Conservation (phyloP, 1,140 invertebrate species). For the Eciton burchellii region DNA sequence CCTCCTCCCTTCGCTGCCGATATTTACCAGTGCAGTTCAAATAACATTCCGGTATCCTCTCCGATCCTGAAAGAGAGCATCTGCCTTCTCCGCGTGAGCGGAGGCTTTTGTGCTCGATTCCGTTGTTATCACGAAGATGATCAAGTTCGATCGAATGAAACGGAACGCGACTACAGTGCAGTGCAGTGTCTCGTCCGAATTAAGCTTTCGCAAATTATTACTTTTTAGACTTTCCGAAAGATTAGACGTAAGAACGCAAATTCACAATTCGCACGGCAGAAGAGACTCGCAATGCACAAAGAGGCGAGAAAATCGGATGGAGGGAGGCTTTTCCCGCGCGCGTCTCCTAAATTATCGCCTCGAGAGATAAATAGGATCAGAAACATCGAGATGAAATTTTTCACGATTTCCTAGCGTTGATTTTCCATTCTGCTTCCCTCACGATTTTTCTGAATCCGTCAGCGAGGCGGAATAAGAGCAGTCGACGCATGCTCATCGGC, state of each 20-base stretch:
- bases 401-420: conserved; percentile 45
- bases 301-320: not conserved
- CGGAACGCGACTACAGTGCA: not conserved
- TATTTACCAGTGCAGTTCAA: conserved; percentile 69
- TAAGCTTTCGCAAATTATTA: conserved; percentile 1
- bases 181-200: conserved; percentile 6
- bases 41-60: conserved; percentile 68
- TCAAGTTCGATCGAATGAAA: conserved; percentile 39
- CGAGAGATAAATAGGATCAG: conserved; percentile 16
- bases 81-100: conserved; percentile 79
- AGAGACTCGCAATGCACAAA: not conserved
- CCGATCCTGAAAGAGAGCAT: conserved; percentile 83
- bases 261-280: not conserved
- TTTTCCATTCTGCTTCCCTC: conserved; percentile 13
- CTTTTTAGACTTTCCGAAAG: not conserved
- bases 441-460: conserved; percentile 67
- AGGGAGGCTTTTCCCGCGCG: too few relatives aligned
- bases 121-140: conserved; percentile 46
- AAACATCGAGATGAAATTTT: conserved; percentile 20
- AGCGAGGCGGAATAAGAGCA: conserved; percentile 85
- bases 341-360: conserved; percentile 49
- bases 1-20: conserved; percentile 74
- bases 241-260: not conserved
- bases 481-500: conserved; percentile 85
- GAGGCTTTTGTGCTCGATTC: conserved; percentile 61